Evolutionary conservation across 64 coral and sea anemone genomes (phyloP).

Genomic region (Actinia equina): DNA sequence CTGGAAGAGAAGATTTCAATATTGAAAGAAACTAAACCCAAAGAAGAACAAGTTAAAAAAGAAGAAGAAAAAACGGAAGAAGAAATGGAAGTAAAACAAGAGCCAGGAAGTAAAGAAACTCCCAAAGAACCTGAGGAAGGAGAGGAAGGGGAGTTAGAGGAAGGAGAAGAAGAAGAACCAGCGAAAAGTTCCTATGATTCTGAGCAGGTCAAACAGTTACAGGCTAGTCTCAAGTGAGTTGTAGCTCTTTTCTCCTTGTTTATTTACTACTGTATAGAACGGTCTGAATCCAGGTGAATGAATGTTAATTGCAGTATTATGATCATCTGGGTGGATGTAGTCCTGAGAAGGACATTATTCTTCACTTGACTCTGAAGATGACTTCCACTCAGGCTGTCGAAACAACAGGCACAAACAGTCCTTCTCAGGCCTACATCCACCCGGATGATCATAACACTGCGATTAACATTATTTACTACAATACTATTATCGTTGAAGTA

Average conservation of each 20-base stretch:
- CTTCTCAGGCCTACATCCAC: too few relatives aligned
- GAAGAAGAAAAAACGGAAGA: slow-evolving; percentile 28
- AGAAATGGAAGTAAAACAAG: slow-evolving; percentile 9
- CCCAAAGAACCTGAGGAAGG: slow-evolving; percentile 25
- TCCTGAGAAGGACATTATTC: too few relatives aligned
- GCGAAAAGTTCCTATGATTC: slow-evolving; percentile 22
- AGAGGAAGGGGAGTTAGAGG: slow-evolving; percentile 78
- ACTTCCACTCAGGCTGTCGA: too few relatives aligned
- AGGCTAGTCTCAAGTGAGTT: slow-evolving; percentile 79
- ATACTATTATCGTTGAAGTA: too few relatives aligned
- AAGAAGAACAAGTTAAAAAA: slow-evolving; percentile 37
- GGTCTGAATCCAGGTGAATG: too few relatives aligned
- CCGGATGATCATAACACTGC: too few relatives aligned
- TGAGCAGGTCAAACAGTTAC: slow-evolving; percentile 50
- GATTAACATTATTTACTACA: too few relatives aligned
- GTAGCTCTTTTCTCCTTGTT: neutral
- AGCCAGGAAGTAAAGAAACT: slow-evolving; percentile 17
- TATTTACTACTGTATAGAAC: too few relatives aligned
- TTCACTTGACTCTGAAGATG: too few relatives aligned
- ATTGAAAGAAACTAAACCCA: slow-evolving; percentile 28
- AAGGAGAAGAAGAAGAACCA: slow-evolving; percentile 55
- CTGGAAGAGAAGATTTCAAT: neutral
- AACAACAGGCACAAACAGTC: too few relatives aligned
- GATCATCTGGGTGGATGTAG: too few relatives aligned
- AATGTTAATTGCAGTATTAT: too few relatives aligned